A percentile compares a stretch with the other conserved stretches of the same genome.
Evolutionary conservation across 2,888 invertebrate species (phyloP).

Genomic region (Xylota sylvarum): DNA sequence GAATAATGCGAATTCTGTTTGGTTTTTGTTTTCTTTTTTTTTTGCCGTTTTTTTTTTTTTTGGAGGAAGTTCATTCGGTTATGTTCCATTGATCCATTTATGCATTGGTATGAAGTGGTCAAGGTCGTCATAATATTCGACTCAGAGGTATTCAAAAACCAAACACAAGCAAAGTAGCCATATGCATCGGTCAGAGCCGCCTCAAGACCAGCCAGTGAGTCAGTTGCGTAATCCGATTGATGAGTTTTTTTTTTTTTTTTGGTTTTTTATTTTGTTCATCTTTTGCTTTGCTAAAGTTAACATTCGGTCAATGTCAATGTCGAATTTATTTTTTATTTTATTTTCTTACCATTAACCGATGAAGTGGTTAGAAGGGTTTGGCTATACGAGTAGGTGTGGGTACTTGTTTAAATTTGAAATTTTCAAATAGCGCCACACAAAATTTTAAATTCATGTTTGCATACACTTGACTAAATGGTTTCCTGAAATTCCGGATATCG

Average conservation of each 20-base stretch:
- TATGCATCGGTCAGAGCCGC: background rate
- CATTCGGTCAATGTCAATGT: conserved; percentile 66
- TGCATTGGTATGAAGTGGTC: conserved; percentile 13
- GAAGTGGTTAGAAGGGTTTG: background rate
- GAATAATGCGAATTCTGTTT: background rate
- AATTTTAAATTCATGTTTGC: too few relatives aligned
- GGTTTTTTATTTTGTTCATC: background rate
- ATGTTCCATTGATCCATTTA: conserved; percentile 27
- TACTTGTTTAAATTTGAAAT: background rate
- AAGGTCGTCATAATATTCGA: conserved; percentile 18
- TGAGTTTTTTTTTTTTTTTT: conserved; percentile 3
- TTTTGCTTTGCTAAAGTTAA: conserved; percentile 34
- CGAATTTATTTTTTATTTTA: conserved; percentile 21
- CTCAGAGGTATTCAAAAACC: background rate
- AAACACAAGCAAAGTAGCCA: background rate
- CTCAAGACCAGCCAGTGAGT: background rate
- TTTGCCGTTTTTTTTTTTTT: background rate
- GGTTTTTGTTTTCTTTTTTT: background rate
- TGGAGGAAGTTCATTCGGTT: background rate
- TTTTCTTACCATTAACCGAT: background rate
- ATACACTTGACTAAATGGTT: too few relatives aligned
- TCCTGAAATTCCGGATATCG: too few relatives aligned
- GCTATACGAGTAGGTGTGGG: background rate
- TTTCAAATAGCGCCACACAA: background rate
- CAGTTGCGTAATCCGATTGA: background rate